These are phyloP conservation scores for Cantharis nigra DNA, from an alignment of 2,888 invertebrate genomes.

Conservation along the genomic window DNA sequence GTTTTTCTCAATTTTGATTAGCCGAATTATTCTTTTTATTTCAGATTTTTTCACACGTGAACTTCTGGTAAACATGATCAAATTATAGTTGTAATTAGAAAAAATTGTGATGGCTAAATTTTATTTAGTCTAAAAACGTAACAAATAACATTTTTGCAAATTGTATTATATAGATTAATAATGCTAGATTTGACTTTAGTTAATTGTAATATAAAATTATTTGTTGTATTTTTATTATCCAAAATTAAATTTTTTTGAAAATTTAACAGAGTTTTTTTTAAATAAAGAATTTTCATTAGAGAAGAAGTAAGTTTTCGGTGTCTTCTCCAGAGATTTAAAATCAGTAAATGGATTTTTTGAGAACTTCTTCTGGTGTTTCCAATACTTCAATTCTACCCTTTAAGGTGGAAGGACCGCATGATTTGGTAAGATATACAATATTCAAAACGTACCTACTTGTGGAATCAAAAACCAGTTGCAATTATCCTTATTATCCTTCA, in stretches of 20 bases:
- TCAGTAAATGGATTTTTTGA: no score
- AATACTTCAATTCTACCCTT: no score
- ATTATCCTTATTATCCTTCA: background rate
- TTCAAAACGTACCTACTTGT: background rate
- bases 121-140: background rate
- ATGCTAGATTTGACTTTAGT: background rate
- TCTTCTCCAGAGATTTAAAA: no score
- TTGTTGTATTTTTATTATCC: background rate
- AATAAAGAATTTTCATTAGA: no score
- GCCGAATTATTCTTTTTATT: background rate
- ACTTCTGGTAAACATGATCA: background rate
- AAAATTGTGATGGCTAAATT: background rate
- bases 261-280: background rate
- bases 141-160: background rate
- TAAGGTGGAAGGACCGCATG: background rate
- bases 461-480: background rate
- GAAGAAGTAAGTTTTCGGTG: no score
- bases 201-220: background rate
- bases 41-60: background rate
- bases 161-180: background rate
- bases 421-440: background rate
- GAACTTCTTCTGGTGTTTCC: no score
- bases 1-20: background rate
- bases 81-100: background rate
- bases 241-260: background rate